Evolutionary conservation across 2,113 vertebrate species (phyloP), one percentile per base, ranked within the genome.

Genomic region (Cephalopholis sonnerati): DNA sequence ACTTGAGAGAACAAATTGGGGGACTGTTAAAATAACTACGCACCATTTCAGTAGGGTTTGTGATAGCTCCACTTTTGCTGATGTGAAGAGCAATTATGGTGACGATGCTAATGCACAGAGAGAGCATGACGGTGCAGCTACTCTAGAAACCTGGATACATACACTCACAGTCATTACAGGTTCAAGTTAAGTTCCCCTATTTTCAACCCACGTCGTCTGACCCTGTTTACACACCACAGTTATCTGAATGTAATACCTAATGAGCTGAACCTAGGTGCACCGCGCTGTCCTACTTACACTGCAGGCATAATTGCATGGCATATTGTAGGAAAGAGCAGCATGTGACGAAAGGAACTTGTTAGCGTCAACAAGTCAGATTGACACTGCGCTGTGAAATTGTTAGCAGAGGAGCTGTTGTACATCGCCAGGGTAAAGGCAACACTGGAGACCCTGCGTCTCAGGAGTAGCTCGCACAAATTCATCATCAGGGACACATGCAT

Each of bases 151-250:
- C 57, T 57, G 53, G 57, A 71, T 74, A 59, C 66, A 65, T 74
- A 53, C 64, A 62, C 59, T 74, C 36, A 24, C 36, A 70, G 32
- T 65, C 27, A 67, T 84, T 59, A 80, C 2, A 2, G 48, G 76
- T 85, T 84, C 73, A 70, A 68, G 62, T 81, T 53, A 62, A 77
- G 74, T 84, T 79, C 57, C 20, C 50, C 48, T 24, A 22, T 69
- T 90, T 79, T 77, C 61, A 83, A 46, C 77, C 68, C 58, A 77
- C 82, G 73, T 72, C 44, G 58, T 72, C 55, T 90, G 81, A 90
- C 88, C 79, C 79, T 77, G 50, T 82, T 86, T 83, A 76, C 67
- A 61, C 78, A 73, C 25, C 25, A 24, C 70, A 17, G 65, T 77
- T 63, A 68, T 74, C 63, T 79, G 58, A 81, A 57, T 67, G 22